Percentiles rank a stretch among this genome's conserved stretches.
These are phyloP conservation scores for Neostethus bicornis DNA, from an alignment of 2,797 vertebrate genomes.

Conservation along the genomic window DNA sequence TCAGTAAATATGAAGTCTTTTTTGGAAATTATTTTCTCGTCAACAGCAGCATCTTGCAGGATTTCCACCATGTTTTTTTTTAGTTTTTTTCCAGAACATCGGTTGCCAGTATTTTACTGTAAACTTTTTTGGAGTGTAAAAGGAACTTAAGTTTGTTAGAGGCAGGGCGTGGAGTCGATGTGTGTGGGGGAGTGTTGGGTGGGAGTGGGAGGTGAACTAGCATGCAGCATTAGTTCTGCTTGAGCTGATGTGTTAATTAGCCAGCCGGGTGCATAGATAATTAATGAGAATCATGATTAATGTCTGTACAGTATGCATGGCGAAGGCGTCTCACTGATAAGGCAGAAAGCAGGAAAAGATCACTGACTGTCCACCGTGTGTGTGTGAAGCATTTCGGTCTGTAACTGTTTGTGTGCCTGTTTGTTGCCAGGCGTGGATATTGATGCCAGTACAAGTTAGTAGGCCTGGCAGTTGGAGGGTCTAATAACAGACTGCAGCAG, in stretches of 20 bases:
- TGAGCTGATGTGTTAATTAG: constrained; percentile 84
- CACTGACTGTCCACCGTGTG: constrained; percentile 53
- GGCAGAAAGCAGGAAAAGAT: constrained; percentile 58
- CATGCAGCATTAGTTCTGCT: constrained; percentile 76
- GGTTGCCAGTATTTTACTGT: too few relatives aligned
- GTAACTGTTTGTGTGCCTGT: constrained; percentile 43
- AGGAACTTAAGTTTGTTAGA: constrained; percentile 35
- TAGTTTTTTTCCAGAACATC: too few relatives aligned
- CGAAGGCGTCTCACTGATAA: constrained; percentile 66
- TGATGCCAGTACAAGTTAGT: constrained; percentile 59
- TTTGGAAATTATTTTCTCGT: too few relatives aligned
- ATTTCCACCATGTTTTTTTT: too few relatives aligned
- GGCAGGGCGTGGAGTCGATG: constrained; percentile 20
- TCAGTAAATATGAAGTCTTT: too few relatives aligned
- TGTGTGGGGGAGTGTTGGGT: constrained; percentile 39
- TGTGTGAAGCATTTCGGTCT: constrained; percentile 17
- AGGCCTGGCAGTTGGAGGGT: constrained; percentile 57
- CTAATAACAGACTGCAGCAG: constrained; percentile 75
- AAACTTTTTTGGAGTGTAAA: constrained; percentile 18
- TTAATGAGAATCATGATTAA: constrained; percentile 83
- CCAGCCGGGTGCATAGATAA: constrained; percentile 77
- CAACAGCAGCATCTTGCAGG: too few relatives aligned
- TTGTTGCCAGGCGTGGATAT: constrained; percentile 54
- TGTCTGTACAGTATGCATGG: constrained; percentile 71
- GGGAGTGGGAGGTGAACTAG: constrained; percentile 71